Percentiles rank a stretch among this genome's conserved stretches.
Evolutionary conservation across 1,140 invertebrate species (phyloP).

Genomic region (Leptinotarsa defecta): DNA sequence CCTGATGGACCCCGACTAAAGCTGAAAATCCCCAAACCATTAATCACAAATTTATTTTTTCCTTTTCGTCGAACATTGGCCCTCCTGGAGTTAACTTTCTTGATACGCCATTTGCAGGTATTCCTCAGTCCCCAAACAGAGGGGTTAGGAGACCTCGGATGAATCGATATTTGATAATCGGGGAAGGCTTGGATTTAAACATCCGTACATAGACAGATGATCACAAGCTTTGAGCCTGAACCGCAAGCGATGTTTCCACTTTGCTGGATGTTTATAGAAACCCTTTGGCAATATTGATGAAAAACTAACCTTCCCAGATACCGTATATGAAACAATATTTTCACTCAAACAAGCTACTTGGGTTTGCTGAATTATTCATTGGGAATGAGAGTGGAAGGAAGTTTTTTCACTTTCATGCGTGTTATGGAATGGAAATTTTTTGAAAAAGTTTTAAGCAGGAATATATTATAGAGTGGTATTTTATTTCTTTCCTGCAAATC

Average conservation of each 20-base stretch:
- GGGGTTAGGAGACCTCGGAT: background rate
- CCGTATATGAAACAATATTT: conserved; percentile 1
- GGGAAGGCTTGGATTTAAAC: conserved; percentile 8
- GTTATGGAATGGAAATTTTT: background rate
- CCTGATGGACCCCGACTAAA: background rate
- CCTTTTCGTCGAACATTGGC: background rate
- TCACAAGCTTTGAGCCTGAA: conserved; percentile 12
- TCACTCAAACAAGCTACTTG: background rate
- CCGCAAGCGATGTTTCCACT: conserved; percentile 22
- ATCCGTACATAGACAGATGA: conserved; percentile 19
- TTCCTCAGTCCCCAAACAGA: conserved; percentile 7
- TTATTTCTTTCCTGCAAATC: background rate
- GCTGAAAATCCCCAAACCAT: background rate
- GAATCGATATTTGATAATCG: conserved; percentile 22
- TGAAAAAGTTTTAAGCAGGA: background rate
- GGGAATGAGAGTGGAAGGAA: background rate
- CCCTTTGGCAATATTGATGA: conserved; percentile 16
- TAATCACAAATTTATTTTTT: conserved; percentile 4
- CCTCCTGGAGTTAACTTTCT: conserved; percentile 2
- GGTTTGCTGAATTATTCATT: background rate
- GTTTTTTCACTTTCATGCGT: background rate
- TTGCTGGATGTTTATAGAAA: conserved; percentile 12
- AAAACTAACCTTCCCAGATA: conserved; percentile 19
- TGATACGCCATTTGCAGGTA: background rate
- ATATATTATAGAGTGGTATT: background rate